phyloP scores from a whole-genome alignment of 92 coral and sea anemone species.

The Palythoa caribaeorum region DNA sequence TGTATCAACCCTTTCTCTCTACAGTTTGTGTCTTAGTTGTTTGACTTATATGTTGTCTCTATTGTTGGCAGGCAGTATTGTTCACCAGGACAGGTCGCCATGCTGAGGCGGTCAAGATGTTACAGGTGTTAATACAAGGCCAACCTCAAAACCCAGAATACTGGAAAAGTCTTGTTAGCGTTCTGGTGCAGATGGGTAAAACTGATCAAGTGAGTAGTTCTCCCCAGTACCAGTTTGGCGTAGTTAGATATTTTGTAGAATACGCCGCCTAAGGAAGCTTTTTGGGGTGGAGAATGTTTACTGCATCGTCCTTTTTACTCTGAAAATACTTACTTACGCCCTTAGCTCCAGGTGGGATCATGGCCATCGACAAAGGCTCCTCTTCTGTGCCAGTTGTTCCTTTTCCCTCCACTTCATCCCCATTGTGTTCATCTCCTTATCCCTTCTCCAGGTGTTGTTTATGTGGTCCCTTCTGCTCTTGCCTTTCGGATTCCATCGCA shows the following conservation, averaged over 20 bases:
- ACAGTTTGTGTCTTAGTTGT: too few relatives aligned
- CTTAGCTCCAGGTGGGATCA: not conserved
- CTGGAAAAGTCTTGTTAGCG: conserved; percentile 71
- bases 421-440: not conserved
- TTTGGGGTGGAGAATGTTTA: too few relatives aligned
- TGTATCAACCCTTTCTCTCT: too few relatives aligned
- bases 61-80: conserved; percentile 70
- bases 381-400: not conserved
- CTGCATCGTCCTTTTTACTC: too few relatives aligned
- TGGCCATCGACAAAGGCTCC: not conserved
- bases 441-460: not conserved
- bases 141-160: conserved; percentile 76
- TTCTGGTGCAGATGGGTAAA: conserved; percentile 67
- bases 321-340: not conserved
- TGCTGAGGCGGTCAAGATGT: conserved; percentile 63
- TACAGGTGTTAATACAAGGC: conserved; percentile 60
- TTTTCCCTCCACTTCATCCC: not conserved
- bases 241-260: not conserved
- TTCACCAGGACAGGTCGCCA: conserved; percentile 72
- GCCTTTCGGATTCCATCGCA: not conserved
- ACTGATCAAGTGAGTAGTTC: conserved; percentile 53
- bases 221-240: not conserved
- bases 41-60: not conserved
- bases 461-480: not conserved
- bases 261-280: too few relatives aligned